Conservation (phyloP, 2,888 invertebrate genomes). For the Aethes cnicana region DNA sequence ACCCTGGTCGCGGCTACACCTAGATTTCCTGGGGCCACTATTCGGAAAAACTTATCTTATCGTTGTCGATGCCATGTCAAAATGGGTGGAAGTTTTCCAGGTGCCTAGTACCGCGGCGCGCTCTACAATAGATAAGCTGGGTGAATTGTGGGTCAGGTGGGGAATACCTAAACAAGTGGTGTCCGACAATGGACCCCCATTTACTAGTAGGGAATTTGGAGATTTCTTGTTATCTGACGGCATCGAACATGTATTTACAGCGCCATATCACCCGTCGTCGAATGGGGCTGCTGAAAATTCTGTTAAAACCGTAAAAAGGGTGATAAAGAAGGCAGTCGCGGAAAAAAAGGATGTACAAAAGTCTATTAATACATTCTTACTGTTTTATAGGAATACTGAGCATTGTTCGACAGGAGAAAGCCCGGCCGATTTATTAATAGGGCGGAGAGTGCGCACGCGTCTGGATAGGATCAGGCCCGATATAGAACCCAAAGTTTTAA, state of each 20-base stretch:
- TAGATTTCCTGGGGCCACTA: conserved; percentile 16
- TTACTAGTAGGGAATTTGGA: neutral
- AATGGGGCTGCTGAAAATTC: neutral
- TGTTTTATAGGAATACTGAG: conserved; percentile 20
- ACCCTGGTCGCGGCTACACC: conserved; percentile 11
- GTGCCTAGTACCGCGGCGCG: neutral
- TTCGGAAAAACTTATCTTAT: conserved; percentile 4
- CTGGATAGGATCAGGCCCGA: conserved; percentile 4
- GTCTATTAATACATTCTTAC: neutral
- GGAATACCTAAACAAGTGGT: neutral
- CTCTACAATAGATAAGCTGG: neutral
- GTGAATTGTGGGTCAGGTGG: neutral
- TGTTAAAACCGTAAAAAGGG: neutral
- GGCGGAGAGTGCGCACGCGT: conserved; percentile 12
- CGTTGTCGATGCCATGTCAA: conserved; percentile 9
- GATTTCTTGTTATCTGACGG: neutral
- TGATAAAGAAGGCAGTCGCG: neutral
- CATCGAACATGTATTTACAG: neutral
- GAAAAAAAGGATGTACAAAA: neutral
- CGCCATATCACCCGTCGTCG: neutral
- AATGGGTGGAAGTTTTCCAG: conserved; percentile 21
- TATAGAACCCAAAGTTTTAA: neutral
- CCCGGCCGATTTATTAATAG: conserved; percentile 18
- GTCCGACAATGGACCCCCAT: neutral
- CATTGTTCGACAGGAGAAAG: conserved; percentile 28